These are phyloP conservation scores for Oligia latruncula DNA, from an alignment of 2,888 invertebrate species.

Conservation along the genomic window DNA sequence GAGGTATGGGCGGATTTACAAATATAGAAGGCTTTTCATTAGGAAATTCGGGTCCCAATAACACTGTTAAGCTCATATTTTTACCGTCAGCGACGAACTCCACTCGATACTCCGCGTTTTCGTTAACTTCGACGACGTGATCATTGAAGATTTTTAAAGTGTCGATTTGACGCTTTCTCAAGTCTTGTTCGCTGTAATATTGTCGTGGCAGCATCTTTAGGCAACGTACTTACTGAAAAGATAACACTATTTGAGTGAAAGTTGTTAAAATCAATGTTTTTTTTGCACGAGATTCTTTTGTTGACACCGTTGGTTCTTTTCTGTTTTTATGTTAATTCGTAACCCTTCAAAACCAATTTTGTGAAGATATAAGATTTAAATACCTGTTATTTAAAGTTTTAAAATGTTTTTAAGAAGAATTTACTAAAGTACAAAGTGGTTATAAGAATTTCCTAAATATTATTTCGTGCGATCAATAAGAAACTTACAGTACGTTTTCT, in stretches of 20 bases:
- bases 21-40: slow-evolving; percentile 93
- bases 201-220: slow-evolving; percentile 88
- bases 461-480: slow-evolving; percentile 47
- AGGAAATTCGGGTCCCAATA: slow-evolving; percentile 93
- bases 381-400: slow-evolving; percentile 20
- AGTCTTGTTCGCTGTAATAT: slow-evolving; percentile 89
- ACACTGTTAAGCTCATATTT: slow-evolving; percentile 92
- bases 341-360: background rate
- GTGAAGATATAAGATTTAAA: no score
- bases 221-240: slow-evolving; percentile 42
- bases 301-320: slow-evolving; percentile 10
- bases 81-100: slow-evolving; percentile 92
- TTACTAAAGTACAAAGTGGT: background rate
- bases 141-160: slow-evolving; percentile 96
- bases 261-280: background rate
- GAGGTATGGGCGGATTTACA: slow-evolving; percentile 92
- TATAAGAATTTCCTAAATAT: slow-evolving; percentile 39
- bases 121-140: slow-evolving; percentile 93
- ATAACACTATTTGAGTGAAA: slow-evolving; percentile 7
- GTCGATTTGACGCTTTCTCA: slow-evolving; percentile 94
- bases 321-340: background rate
- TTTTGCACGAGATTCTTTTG: slow-evolving; percentile 6
- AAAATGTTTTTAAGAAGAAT: background rate
- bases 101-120: slow-evolving; percentile 93
- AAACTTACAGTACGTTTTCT: slow-evolving; percentile 30